Percentiles rank a stretch among this genome's conserved stretches.
Conservation (phyloP, 2,888 invertebrate genomes). For the Dynastes hyllus region DNA sequence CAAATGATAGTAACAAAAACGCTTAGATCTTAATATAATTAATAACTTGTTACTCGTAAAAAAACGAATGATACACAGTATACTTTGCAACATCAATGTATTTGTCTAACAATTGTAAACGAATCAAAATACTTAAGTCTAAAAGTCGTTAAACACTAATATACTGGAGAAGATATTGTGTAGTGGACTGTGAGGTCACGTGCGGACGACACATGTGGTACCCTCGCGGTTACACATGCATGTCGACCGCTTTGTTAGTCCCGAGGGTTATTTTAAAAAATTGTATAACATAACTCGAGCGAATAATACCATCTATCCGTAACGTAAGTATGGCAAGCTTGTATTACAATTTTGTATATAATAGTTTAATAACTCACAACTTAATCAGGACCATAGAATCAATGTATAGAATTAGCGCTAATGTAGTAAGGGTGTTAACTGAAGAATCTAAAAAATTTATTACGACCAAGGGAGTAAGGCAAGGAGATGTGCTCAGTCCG, state of each 20-base stretch:
- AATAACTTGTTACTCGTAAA: no score
- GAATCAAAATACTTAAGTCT: conserved; percentile 1
- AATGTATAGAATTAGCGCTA: no score
- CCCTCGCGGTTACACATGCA: conserved; percentile 58
- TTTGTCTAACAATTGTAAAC: not conserved
- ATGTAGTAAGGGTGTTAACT: no score
- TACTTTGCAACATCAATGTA: not conserved
- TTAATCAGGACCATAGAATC: no score
- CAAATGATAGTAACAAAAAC: no score
- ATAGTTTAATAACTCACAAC: no score
- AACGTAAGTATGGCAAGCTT: not conserved
- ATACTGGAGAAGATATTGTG: conserved; percentile 57
- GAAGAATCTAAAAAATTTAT: no score
- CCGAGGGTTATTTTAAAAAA: conserved; percentile 28
- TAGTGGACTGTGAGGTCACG: conserved; percentile 57
- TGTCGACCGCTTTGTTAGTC: conserved; percentile 51
- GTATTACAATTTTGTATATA: not conserved
- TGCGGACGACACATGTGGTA: conserved; percentile 60
- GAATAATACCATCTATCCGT: conserved; percentile 6
- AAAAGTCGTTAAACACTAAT: conserved; percentile 57
- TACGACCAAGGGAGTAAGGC: no score
- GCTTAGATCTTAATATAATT: no score
- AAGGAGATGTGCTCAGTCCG: no score
- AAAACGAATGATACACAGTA: not conserved
- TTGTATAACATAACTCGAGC: conserved; percentile 29